Evolutionary conservation across 2,797 vertebrate genomes (phyloP).

Genomic region (Cryptoprocta ferox): DNA sequence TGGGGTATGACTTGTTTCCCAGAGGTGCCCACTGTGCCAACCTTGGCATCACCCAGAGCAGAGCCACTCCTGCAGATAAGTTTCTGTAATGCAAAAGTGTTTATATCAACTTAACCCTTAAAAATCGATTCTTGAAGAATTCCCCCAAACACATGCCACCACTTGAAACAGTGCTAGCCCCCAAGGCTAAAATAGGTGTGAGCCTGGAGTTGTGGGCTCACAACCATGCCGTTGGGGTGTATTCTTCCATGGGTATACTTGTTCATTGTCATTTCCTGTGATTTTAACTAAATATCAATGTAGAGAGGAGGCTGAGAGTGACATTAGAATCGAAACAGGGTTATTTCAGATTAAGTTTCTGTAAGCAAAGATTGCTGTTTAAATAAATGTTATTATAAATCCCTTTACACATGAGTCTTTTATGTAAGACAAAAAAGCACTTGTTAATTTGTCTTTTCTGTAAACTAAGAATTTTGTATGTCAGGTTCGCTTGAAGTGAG

Average conservation of each 20-base stretch:
- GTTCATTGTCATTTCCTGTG: neutral
- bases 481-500: neutral
- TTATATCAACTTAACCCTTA: neutral
- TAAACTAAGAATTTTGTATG: neutral
- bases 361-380: neutral
- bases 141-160: neutral
- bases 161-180: neutral
- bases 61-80: neutral
- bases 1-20: neutral
- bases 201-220: neutral
- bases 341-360: constrained; percentile 4
- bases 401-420: neutral
- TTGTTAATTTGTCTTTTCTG: neutral
- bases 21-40: neutral
- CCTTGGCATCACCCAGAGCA: neutral
- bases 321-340: neutral
- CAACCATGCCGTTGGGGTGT: no score
- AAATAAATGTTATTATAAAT: neutral
- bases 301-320: neutral
- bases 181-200: neutral
- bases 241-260: neutral
- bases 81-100: neutral
- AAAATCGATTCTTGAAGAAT: neutral
- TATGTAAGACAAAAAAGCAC: neutral
- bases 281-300: neutral